These are phyloP conservation scores for Suricata suricatta DNA, from an alignment of 2,113 vertebrate genomes.

Conservation along the genomic window DNA sequence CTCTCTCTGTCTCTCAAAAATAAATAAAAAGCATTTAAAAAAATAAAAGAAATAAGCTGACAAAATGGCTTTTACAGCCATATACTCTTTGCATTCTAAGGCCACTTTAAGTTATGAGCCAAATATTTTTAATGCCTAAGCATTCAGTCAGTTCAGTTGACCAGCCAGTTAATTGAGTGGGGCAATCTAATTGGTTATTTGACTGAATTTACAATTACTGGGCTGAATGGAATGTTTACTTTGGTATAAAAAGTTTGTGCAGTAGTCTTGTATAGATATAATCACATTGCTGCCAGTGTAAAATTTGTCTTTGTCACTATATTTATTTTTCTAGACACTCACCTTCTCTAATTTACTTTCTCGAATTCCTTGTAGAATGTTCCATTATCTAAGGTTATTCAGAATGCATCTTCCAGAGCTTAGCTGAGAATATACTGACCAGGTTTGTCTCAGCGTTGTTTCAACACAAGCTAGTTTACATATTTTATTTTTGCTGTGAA, in stretches of 20 bases:
- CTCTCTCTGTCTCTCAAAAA: too few relatives aligned
- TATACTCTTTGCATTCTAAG: constrained; percentile 7
- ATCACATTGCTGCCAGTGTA: background rate
- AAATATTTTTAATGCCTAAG: background rate
- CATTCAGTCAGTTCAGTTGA: background rate
- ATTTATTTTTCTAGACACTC: constrained; percentile 40
- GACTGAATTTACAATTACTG: background rate
- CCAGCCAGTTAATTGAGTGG: background rate
- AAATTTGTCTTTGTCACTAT: constrained; percentile 23
- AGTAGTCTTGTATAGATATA: background rate
- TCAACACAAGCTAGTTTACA: constrained; percentile 39
- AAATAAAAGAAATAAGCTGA: background rate
- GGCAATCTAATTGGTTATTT: background rate
- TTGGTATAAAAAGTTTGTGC: background rate
- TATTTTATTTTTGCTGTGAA: constrained; percentile 74
- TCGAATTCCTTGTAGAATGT: background rate
- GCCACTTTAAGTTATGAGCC: background rate
- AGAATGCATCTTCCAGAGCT: constrained; percentile 33
- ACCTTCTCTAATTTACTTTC: constrained; percentile 31
- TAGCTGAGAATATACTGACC: constrained; percentile 51
- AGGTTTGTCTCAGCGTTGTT: background rate
- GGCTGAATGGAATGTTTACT: background rate
- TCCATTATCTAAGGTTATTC: background rate
- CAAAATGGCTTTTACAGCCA: background rate
- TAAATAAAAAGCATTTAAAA: too few relatives aligned